Percentiles rank a stretch among this genome's conserved stretches.
phyloP scores from a whole-genome alignment of 2,797 vertebrate species.

The Artibeus lituratus region DNA sequence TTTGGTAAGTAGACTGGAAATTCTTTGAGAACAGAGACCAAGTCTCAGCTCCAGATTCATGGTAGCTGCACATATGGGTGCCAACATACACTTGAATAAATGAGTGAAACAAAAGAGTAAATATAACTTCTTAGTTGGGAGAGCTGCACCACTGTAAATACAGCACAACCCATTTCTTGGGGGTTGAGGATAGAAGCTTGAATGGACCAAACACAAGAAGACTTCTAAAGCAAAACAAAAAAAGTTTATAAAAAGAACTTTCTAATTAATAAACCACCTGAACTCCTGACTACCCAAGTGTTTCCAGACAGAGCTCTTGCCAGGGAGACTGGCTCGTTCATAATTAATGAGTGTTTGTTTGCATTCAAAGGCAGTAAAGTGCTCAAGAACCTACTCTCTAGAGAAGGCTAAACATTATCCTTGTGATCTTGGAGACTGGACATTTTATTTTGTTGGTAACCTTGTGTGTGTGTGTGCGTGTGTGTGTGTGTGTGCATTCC shows the following conservation, averaged over 20 bases:
- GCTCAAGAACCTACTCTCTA: neutral
- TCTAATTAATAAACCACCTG: neutral
- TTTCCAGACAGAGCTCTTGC: conserved; percentile 14
- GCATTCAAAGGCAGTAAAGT: conserved; percentile 44
- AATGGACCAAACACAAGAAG: neutral
- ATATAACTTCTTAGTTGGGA: neutral
- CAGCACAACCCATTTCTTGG: neutral
- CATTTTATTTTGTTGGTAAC: neutral
- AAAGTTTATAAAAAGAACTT: neutral
- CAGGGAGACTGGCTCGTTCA: conserved; percentile 9
- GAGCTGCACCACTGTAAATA: neutral
- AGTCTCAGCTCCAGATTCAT: neutral
- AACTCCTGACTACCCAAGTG: neutral
- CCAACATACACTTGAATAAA: neutral
- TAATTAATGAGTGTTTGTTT: conserved; percentile 55
- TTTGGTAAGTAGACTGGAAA: neutral
- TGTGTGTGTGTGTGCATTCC: neutral
- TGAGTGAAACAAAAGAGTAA: neutral
- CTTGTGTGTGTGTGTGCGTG: neutral
- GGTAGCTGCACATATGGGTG: neutral
- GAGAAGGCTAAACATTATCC: conserved; percentile 8
- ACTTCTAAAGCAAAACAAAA: conserved; percentile 20
- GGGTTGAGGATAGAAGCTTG: neutral
- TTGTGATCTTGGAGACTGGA: conserved; percentile 16
- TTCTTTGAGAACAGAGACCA: neutral